These are phyloP conservation scores for Oconnorella tubifera DNA, from an alignment of 2,888 invertebrate genomes.

Conservation along the genomic window DNA sequence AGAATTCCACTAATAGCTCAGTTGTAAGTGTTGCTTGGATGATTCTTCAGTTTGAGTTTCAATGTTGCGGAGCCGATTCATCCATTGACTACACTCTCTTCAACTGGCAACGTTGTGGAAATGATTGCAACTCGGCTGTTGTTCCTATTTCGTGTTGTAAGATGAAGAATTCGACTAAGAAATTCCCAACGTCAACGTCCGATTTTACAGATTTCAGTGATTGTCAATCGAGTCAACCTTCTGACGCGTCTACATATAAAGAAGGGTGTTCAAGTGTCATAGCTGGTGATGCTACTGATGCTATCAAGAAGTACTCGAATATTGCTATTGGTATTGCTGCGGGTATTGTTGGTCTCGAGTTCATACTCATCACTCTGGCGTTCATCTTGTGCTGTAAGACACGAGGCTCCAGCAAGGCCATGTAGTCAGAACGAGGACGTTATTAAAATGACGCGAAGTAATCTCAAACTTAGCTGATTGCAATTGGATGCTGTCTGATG, in stretches of 20 bases:
- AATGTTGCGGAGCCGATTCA: background rate
- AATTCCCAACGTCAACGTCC: background rate
- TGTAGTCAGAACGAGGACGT: too few relatives aligned
- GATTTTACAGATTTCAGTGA: background rate
- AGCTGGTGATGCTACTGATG: background rate
- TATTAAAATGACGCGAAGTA: too few relatives aligned
- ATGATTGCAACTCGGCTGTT: background rate
- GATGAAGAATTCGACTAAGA: too few relatives aligned
- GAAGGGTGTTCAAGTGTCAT: too few relatives aligned
- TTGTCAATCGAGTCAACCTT: background rate
- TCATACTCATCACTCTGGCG: background rate
- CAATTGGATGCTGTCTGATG: too few relatives aligned
- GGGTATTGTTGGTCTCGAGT: slow-evolving; percentile 9
- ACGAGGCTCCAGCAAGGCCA: too few relatives aligned
- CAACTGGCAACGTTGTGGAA: background rate
- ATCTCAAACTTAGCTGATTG: too few relatives aligned
- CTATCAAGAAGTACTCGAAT: background rate
- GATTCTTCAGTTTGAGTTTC: too few relatives aligned
- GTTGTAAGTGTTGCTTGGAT: too few relatives aligned
- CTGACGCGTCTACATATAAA: background rate
- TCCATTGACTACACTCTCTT: background rate
- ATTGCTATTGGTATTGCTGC: slow-evolving; percentile 16
- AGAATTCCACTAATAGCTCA: too few relatives aligned
- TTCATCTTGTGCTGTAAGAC: background rate
- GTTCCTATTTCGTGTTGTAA: too few relatives aligned